Base-by-base conservation (phyloP, 2,888 invertebrate species). In the Fragum fragum region DNA sequence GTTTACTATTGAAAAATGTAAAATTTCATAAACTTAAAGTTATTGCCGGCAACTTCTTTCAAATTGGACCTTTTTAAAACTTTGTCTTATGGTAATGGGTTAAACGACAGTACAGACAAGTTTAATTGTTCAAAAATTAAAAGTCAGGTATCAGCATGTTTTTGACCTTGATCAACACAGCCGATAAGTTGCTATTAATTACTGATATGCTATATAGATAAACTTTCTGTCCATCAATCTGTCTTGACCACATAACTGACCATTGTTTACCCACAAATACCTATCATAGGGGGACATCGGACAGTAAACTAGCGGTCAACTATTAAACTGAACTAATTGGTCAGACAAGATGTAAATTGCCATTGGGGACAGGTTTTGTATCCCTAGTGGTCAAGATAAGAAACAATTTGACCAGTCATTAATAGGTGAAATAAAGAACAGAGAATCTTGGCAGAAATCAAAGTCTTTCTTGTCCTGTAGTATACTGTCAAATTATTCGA, bases 291-390 rank as follows among this genome's bases (percentile, higher is more conserved):
- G 26, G 42, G 42, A 42, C 66, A 66, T 66, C 66, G 21, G 66
- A 42, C 66, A 29, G 39, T 66, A 66, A 71, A 71, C 53, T 71
- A 18, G 32, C 57, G 71, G 71, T 71, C 71, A 71, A 55, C 57
- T 71, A 57, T 53, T 71, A 29, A 71, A 55, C 9, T 57, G 29
- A 26, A 32, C 71, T 71, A 71, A 71, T 71, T 71, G 71, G 71
- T 55, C 71, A 71, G 71, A 29, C 55, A 71, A 36, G 36, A 21
- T 32, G 71, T 32, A 53, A 71, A 7, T 55, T 57, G 71, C 71
- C 71, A 21, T 21, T 6, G 57, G 71, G 53, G 71, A 71, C 71
- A 71, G 28, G 71, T 57, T 52, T 52, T 26, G 18, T 32, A 36
- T 36, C n/a, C 36, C 21, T 23, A 39, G 16, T 23, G 23, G 71